These are phyloP conservation scores for Dasyprocta punctata DNA, from an alignment of 2,113 vertebrate genomes.

Conservation along the genomic window DNA sequence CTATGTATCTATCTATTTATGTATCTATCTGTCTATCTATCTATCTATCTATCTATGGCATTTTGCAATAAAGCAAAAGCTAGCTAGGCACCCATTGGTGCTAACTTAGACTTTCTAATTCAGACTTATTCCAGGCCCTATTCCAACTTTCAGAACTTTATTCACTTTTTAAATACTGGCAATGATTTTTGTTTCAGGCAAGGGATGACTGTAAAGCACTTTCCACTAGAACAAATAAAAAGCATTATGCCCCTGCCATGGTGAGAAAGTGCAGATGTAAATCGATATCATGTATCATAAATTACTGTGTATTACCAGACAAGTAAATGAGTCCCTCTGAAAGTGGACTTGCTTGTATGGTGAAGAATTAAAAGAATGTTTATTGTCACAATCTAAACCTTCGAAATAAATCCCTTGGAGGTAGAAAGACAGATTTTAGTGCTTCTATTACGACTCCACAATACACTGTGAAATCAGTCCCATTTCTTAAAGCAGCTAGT, in stretches of 20 bases:
- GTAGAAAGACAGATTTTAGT: constrained; percentile 78
- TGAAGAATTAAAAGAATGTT: constrained; percentile 81
- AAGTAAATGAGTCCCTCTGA: constrained; percentile 79
- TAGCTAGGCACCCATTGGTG: neutral
- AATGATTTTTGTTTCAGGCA: constrained; percentile 75
- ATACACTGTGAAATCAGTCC: constrained; percentile 77
- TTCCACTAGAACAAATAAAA: constrained; percentile 70
- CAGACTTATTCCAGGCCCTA: constrained; percentile 56
- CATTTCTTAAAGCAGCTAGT: constrained; percentile 82
- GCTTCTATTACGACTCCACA: constrained; percentile 77
- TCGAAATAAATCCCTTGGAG: constrained; percentile 82
- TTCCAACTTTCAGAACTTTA: constrained; percentile 65
- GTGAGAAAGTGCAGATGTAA: constrained; percentile 76
- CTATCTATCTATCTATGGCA: neutral
- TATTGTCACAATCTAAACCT: constrained; percentile 79
- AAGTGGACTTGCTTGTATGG: constrained; percentile 66
- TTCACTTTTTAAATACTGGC: constrained; percentile 76
- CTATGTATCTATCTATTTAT: no score
- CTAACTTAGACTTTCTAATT: constrained; percentile 43
- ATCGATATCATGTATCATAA: constrained; percentile 73
- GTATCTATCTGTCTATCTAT: no score
- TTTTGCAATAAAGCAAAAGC: neutral
- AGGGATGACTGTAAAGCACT: constrained; percentile 70
- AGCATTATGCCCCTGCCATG: constrained; percentile 72
- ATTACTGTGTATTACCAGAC: constrained; percentile 83